Base-by-base conservation (phyloP, 2,888 invertebrate species). In the Drosophila mimica region DNA sequence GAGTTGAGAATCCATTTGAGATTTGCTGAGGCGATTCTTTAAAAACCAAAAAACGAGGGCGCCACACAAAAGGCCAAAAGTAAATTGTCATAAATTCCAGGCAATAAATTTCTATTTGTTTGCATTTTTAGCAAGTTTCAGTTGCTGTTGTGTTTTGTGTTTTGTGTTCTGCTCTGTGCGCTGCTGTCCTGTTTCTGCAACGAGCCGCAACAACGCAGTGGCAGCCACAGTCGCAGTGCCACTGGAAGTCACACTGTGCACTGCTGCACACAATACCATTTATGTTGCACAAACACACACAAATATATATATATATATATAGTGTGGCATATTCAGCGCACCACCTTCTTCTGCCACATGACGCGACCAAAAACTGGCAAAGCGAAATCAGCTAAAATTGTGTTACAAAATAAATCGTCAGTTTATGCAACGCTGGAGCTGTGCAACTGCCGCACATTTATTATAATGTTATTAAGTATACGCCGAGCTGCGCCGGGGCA, bases 101-200 rank as follows among this genome's bases (percentile, higher is more conserved):
- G 86, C 86, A 90, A 91, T 92, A 92, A 91, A 92, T 92, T 92
- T 90, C 73, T 88, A 91, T 91, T 91, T 91, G 87, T 90, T 91
- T 85, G 75, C 62, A 64, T 81, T 81, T 81, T 65, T 52, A 67
- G 79, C 78, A 74, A 74, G 75, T 83, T 83, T 76, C 59, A 43
- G 53, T 70, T 66, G 52, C 57, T 28, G 40, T 20, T 57, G 48
- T 13, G 13, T 48, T 20, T 7, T 46, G 25, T 20, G 48, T 28
- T 49, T 17, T 49, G 46, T 46, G 54, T 49, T 33, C 52, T 54
- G 34, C 34, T 34, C 53, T 54, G 36, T 54, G 33, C 33, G 15
- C 53, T 33, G 53, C 20, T 31, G 36, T 33, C 17, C 28, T 56
- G 56, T 13, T 57, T 43, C 57, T 57, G 72, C 51, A 61, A 53